A percentile compares a stretch with the other conserved stretches of the same genome.
These are phyloP conservation scores for Leucopsar rothschildi DNA, from an alignment of 2,113 vertebrate genomes.

Conservation along the genomic window DNA sequence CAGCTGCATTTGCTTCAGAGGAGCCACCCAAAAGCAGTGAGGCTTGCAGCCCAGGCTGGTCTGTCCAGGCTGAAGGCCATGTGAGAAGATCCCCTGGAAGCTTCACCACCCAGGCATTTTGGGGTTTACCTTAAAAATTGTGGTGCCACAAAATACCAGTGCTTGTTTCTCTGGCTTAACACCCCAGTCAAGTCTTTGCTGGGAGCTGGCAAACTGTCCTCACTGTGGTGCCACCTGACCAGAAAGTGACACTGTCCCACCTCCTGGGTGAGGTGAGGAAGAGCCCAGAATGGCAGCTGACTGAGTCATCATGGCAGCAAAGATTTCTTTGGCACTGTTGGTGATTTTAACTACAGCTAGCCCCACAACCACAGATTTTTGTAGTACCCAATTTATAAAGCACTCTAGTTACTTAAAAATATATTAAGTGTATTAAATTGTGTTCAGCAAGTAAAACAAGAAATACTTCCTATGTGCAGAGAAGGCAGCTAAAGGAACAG, in stretches of 20 bases:
- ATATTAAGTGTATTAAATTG: not conserved
- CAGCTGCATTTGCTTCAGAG: not conserved
- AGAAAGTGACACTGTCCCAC: not conserved
- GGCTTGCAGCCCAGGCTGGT: not conserved
- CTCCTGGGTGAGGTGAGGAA: not conserved
- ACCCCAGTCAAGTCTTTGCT: not conserved
- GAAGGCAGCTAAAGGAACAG: not conserved
- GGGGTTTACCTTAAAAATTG: not conserved
- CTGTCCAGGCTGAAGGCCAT: not conserved
- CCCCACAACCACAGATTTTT: not conserved
- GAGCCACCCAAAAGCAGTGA: fast-evolving
- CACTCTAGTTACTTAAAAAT: not conserved
- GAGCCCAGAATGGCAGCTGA: not conserved
- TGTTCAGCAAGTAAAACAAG: not conserved
- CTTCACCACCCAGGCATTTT: not conserved
- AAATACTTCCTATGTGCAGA: not conserved
- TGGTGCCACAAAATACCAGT: fast-evolving
- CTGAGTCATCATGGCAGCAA: not conserved
- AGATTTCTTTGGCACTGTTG: not conserved
- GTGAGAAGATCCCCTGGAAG: not conserved
- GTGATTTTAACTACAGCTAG: not conserved
- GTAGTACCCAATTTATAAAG: not conserved
- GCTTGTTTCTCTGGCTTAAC: not conserved
- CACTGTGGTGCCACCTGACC: fast-evolving
- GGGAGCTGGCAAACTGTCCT: not conserved